Evolutionary conservation across 2,797 vertebrate species (phyloP), one percentile per base, ranked within the genome.

Genomic region (Gorsachius magnificus): DNA sequence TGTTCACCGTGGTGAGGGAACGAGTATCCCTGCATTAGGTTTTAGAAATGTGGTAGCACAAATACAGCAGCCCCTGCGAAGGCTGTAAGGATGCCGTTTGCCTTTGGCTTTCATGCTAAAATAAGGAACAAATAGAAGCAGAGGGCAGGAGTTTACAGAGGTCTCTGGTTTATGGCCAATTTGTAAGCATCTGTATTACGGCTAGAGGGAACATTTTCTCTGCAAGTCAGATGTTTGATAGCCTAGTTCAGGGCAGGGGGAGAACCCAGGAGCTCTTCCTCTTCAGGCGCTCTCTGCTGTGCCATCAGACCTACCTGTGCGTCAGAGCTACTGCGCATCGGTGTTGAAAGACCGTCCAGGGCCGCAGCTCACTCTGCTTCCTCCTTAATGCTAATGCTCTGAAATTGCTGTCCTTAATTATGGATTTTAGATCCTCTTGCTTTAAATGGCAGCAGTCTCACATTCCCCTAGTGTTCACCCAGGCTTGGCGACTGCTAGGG

Each of bases 281-380:
- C 41, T 20, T 45, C 5, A 35, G 21, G 43, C 38, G 26, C 11
- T 54, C 22, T 38, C 8, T 54, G 20, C 65, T 91, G 83, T 83
- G 54, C 65, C 12, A 8, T 35, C 28, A 64, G 50, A 19, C 28
- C 7, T 50, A 29, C 31, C 50, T 9, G 2, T 41, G 54, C 38
- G 9, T 29, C 33, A 5, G 7, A 80, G 26, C 38, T 53, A 5
- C 31, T 6, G 11, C 11, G 4, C 51, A 5, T 19, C 10, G 4
- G 12, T 16, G 33, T 5, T 26, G 18, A 57, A n/a, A 48, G 21
- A 4, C 14, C 15, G 31, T 3, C 10, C 5, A 3, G 24, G 35
- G 58, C 57, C 8, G 1, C 2, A 15, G 77, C 29, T 53, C 0
- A 0, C 2, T 28, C 8, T 24, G 45, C n/a, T 48, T 50, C 35